phyloP scores from a whole-genome alignment of 1,140 invertebrate genomes.

The Drosophila ananassae region DNA sequence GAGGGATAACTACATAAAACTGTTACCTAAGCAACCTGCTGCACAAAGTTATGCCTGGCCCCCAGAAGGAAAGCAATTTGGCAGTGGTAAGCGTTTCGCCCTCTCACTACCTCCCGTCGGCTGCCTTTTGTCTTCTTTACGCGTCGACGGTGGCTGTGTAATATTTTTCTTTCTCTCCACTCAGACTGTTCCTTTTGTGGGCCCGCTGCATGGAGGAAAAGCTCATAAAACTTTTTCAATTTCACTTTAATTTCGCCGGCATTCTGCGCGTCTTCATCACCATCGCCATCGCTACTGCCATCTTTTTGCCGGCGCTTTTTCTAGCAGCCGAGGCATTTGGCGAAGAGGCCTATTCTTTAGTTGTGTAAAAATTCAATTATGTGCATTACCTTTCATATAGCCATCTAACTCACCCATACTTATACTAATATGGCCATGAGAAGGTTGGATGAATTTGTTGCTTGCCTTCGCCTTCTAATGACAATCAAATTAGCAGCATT shows the following conservation, averaged over 20 bases:
- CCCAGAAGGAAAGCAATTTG: slow-evolving; percentile 66
- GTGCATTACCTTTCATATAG: slow-evolving; percentile 68
- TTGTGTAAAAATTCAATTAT: slow-evolving; percentile 83
- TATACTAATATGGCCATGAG: slow-evolving; percentile 25
- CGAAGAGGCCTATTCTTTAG: slow-evolving; percentile 61
- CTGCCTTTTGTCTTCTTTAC: slow-evolving; percentile 71
- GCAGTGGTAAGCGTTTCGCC: slow-evolving; percentile 34
- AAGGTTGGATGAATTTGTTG: slow-evolving; percentile 46
- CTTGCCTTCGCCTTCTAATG: slow-evolving; percentile 58
- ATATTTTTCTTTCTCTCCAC: slow-evolving; percentile 69
- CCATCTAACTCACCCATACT: slow-evolving; percentile 25
- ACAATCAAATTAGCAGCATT: slow-evolving; percentile 74
- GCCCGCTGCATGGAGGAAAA: slow-evolving; percentile 65
- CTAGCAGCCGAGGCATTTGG: slow-evolving; percentile 68
- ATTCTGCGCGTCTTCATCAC: slow-evolving; percentile 38
- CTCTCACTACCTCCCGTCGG: slow-evolving; percentile 8
- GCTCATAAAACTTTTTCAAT: slow-evolving; percentile 84
- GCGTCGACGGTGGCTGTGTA: slow-evolving; percentile 71
- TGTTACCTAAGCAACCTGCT: slow-evolving; percentile 81
- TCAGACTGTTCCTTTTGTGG: slow-evolving; percentile 35
- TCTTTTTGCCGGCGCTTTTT: slow-evolving; percentile 49
- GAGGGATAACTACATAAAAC: slow-evolving; percentile 76
- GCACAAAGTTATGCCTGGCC: slow-evolving; percentile 66
- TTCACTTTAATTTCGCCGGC: slow-evolving; percentile 78
- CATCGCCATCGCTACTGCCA: slow-evolving; percentile 28